Evolutionary conservation across 1,140 invertebrate genomes (phyloP), one percentile per base, ranked within the genome.

Genomic region (Epicauta chinensis): DNA sequence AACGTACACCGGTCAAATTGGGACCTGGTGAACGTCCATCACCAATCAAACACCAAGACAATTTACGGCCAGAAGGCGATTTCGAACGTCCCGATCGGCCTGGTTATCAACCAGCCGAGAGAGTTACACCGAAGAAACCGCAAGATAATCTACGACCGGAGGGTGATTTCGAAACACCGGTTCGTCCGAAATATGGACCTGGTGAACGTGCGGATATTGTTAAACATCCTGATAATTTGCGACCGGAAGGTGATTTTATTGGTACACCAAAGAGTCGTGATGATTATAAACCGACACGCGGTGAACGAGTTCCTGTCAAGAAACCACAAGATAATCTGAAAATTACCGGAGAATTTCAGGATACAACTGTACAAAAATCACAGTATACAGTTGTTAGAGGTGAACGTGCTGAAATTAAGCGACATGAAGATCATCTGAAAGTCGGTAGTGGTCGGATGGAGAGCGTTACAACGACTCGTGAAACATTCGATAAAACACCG

Each of bases 111-210:
- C 76, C 76, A 38, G 78, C 75, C 30, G 80, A 82, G 67, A 72
- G 75, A 60, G 71, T 78, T 31, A 74, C 71, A 58, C 69, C 71
- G 34, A 75, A 75, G 32, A 78, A 71, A 58, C 78, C 79, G 47
- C 71, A 77, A 62, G 81, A 87, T 67, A 84, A 86, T 65, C 68
- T 82, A n/a, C 74, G 69, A 59, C 73, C 77, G 42, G 80, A 81
- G 68, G 83, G 82, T 12, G 72, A 79, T 6, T 81, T 84, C 60
- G 74, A 77, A 42, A 65, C 70, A 34, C 73, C 71, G 0, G 66
- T 68, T 40, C 73, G 70, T 56, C 57, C 62, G 50, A 60, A 54
- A 45, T 65, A 54, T 17, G 52, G 46, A 10, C 75, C 75, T 3
- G 74, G 69, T 11, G 65, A 67, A 56, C 55, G 70, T 10, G 71